phyloP scores from a whole-genome alignment of 2,113 vertebrate genomes.

The Lethenteron camtschaticum region DNA sequence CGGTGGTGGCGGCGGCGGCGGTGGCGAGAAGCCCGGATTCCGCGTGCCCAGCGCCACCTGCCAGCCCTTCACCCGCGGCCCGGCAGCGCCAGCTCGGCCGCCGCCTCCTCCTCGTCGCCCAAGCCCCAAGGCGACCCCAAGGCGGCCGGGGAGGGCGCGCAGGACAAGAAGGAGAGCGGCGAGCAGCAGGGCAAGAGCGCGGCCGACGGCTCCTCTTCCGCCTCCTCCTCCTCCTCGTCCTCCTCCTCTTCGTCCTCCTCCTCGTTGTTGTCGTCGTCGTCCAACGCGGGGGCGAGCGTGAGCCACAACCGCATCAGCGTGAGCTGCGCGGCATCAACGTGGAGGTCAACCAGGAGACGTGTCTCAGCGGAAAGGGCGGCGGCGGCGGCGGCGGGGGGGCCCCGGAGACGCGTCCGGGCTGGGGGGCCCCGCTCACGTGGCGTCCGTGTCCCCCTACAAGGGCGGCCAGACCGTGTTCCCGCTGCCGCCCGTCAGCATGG shows the following conservation, averaged over 20 bases:
- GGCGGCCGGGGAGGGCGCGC: slow-evolving; percentile 14
- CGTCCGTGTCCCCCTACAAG: slow-evolving; percentile 80
- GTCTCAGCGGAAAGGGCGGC: slow-evolving; percentile 38
- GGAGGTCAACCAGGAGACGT: slow-evolving; percentile 44
- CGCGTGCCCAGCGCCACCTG: slow-evolving; percentile 94
- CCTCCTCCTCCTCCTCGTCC: no score
- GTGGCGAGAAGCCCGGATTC: slow-evolving; percentile 58
- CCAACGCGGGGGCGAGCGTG: slow-evolving; percentile 19
- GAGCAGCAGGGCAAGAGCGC: slow-evolving; percentile 40
- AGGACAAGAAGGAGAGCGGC: slow-evolving; percentile 36
- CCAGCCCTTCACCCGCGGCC: slow-evolving; percentile 91
- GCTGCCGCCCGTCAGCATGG: slow-evolving; percentile 61
- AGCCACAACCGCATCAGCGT: slow-evolving; percentile 54
- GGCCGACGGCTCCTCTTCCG: slow-evolving; percentile 13
- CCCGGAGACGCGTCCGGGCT: slow-evolving; percentile 30
- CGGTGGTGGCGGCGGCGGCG: slow-evolving; percentile 24
- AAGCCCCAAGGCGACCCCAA: slow-evolving; percentile 18
- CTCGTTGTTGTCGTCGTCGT: slow-evolving; percentile 32
- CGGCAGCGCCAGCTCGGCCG: slow-evolving; percentile 71
- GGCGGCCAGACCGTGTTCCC: slow-evolving; percentile 78
- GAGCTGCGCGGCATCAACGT: slow-evolving; percentile 55
- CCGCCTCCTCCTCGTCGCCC: slow-evolving; percentile 48
- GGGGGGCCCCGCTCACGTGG: slow-evolving; percentile 60
- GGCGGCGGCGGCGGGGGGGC: slow-evolving; percentile 16
- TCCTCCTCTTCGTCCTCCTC: slow-evolving; percentile 11